Evolutionary conservation across 2,797 vertebrate genomes (phyloP), one percentile per base, ranked within the genome.

Genomic region (Balearica regulorum): DNA sequence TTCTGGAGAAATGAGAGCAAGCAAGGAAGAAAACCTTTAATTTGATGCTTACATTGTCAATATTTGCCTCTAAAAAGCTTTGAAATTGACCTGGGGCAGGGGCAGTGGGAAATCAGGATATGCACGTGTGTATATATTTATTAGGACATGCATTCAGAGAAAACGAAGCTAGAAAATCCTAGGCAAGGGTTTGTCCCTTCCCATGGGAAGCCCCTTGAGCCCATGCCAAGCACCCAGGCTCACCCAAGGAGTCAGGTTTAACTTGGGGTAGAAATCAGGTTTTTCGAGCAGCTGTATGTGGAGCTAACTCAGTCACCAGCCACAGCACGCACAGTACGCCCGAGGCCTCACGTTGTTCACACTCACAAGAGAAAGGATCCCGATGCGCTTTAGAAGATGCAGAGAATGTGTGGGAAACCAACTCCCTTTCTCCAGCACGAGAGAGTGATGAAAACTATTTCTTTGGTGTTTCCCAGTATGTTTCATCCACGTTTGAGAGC

Each of bases 401-500:
- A 66, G 35, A 37, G 19, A 11, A 55, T 4, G 0, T 4, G 0
- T 60, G 26, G 12, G 17, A 33, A 0, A 4, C 13, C 19, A 53
- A 33, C 4, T 60, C 20, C 25, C 10, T 65, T 81, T 60, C 48
- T 83, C 16, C 57, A 73, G 44, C 16, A 60, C 0, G 4, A 79
- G 9, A 11, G 22, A 82, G 16, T 70, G 37, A 75, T 31, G 25
- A 61, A 62, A 85, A 77, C 1, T 15, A 15, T 13, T 62, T 80
- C 4, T 41, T 65, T 60, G 16, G 28, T 83, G 54, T 73, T 72
- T 79, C 24, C 19, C 10, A 25, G 35, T 28, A 49, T 1, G 3
- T 76, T 62, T 64, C 25, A 13, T 44, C 16, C 31, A 71, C 16
- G 48, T 53, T 71, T 70, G 43, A 91, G 44, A 82, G 16, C 21